These are phyloP conservation scores for Psephotus haematonotus DNA, from an alignment of 2,113 vertebrate genomes.

Conservation along the genomic window DNA sequence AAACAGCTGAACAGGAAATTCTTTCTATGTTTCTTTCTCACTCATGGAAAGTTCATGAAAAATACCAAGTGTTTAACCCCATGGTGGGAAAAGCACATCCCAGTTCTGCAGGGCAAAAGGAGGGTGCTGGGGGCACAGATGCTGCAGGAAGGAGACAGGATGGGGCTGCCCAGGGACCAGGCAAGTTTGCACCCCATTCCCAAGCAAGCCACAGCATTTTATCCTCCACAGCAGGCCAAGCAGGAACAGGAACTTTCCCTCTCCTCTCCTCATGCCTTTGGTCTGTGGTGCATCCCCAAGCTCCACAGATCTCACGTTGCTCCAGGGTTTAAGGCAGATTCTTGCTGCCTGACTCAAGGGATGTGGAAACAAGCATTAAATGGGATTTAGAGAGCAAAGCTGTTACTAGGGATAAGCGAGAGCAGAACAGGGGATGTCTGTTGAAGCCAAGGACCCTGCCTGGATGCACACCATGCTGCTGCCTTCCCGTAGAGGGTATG, in stretches of 20 bases:
- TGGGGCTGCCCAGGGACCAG: background rate
- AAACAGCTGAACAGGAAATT: too few species aligned
- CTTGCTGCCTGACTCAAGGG: slow-evolving; percentile 13
- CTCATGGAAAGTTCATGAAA: too few species aligned
- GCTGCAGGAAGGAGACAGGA: background rate
- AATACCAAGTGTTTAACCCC: too few species aligned
- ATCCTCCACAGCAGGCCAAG: background rate
- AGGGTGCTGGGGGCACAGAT: background rate
- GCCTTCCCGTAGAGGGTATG: background rate
- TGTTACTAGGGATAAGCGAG: background rate
- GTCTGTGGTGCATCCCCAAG: background rate
- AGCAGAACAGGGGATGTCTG: background rate
- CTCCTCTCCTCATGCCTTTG: background rate
- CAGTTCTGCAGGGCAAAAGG: rapidly evolving
- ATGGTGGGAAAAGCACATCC: rapidly evolving
- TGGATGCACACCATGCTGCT: rapidly evolving
- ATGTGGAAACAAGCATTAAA: slow-evolving; percentile 41
- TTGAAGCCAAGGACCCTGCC: background rate
- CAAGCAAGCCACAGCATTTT: background rate
- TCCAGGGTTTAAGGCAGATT: slow-evolving; percentile 14
- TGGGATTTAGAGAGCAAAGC: slow-evolving; percentile 41
- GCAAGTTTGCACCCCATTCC: background rate
- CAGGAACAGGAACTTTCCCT: background rate
- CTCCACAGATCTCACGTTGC: background rate
- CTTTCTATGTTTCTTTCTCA: too few species aligned